Evolutionary conservation across 2,797 vertebrate species (phyloP), one percentile per base, ranked within the genome.

Genomic region (Lutjanus argentimaculatus): DNA sequence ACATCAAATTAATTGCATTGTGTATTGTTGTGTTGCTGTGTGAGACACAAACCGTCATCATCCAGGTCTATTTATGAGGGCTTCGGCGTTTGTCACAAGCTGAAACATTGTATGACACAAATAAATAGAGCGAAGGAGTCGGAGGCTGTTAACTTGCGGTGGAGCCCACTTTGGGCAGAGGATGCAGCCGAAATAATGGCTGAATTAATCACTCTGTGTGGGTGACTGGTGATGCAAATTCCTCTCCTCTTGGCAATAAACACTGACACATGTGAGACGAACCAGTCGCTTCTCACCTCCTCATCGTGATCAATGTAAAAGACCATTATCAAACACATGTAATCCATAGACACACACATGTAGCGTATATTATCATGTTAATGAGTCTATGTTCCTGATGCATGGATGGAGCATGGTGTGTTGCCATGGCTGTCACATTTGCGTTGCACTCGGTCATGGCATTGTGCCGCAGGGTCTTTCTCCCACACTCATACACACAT

Each of bases 171-270:
- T 84, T 77, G 56, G 53, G 57, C 45, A 43, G 36, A 84, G 53
- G 72, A 36, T 17, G 45, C 64, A 68, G 77, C 55, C 15, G 30
- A 83, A 76, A 75, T 79, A 78, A 83, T 70, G 53, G 72, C 22
- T 57, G 75, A 79, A 83, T 82, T 61, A 88, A 79, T 88, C 71
- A 72, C 67, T 43, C 7, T 49, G 77, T 72, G 85, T 85, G 74
- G 74, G 75, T 65, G 75, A 78, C 63, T 79, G 76, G 19, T 61
- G 62, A 84, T 78, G 69, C 45, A 74, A 65, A 87, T 76, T 80
- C 43, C 58, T 70, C 5, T 57, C 53, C 72, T 82, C 45, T 64
- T 12, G 51, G 77, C 83, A 67, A 63, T 77, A 77, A 85, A 80
- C 49, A 72, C 21, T 15, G 66, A 77, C 52, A 62, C 55, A 46